Percentiles rank a stretch among this genome's conserved stretches.
phyloP scores from a whole-genome alignment of 2,113 vertebrate species.

The Gopherus evgoodei region DNA sequence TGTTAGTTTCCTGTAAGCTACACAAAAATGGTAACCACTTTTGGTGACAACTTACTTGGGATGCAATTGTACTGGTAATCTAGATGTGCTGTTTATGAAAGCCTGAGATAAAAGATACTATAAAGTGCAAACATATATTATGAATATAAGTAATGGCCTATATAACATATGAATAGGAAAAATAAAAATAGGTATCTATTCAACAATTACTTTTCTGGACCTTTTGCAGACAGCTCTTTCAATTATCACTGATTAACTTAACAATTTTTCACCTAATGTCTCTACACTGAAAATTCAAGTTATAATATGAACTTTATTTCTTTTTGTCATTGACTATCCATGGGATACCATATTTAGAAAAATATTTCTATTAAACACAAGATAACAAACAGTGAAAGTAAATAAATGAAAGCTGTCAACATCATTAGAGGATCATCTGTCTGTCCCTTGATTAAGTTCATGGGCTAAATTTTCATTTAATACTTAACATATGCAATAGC shows the following conservation, averaged over 20 bases:
- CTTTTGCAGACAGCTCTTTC: not conserved
- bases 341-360: not conserved
- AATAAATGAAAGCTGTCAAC: not conserved
- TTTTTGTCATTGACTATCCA: not conserved
- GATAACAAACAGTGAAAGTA: not conserved
- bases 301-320: not conserved
- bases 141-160: not conserved
- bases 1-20: not conserved
- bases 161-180: not conserved
- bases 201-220: not conserved
- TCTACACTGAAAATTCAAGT: not conserved
- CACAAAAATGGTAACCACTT: not conserved
- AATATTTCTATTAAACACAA: conserved; percentile 1
- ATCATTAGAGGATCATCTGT: not conserved
- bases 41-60: not conserved
- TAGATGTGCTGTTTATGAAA: not conserved
- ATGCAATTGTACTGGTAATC: not conserved
- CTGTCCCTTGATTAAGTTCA: not conserved
- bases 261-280: not conserved
- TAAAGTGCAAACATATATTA: not conserved
- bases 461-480: not conserved
- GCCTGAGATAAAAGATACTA: not conserved
- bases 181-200: not conserved
- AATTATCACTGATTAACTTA: not conserved
- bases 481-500: conserved; percentile 1